These are phyloP conservation scores for Ethmia dodecea DNA, from an alignment of 2,888 invertebrate species.

Conservation along the genomic window DNA sequence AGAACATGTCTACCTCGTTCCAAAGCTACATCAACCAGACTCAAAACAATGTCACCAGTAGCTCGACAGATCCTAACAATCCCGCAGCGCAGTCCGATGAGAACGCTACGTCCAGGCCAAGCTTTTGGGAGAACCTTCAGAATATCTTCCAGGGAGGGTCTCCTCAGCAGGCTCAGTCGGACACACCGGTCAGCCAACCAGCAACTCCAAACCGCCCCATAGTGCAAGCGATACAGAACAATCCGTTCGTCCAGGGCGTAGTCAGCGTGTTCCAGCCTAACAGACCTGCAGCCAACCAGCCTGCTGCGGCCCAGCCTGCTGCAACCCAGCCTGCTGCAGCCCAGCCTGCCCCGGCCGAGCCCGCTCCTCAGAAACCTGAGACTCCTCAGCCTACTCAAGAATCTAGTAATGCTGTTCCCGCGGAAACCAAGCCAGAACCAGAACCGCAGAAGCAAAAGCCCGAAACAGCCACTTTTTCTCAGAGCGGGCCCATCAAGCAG, in stretches of 20 bases:
- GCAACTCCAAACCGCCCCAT: slow-evolving; percentile 31
- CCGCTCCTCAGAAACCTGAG: slow-evolving; percentile 7
- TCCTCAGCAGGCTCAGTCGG: slow-evolving; percentile 23
- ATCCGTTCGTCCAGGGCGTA: slow-evolving; percentile 32
- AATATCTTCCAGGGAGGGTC: background rate
- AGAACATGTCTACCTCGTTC: slow-evolving; percentile 19
- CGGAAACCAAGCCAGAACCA: slow-evolving; percentile 8
- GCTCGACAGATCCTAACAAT: slow-evolving; percentile 7
- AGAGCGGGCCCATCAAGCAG: slow-evolving; percentile 33
- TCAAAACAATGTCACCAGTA: slow-evolving; percentile 7
- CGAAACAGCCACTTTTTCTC: slow-evolving; percentile 10
- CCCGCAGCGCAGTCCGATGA: slow-evolving; percentile 4
- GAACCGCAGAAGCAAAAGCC: slow-evolving; percentile 14
- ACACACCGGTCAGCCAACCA: slow-evolving; percentile 18
- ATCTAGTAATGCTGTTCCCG: slow-evolving; percentile 21
- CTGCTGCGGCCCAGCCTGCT: slow-evolving; percentile 10
- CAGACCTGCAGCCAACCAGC: slow-evolving; percentile 13
- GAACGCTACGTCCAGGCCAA: slow-evolving; percentile 10
- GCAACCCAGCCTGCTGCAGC: slow-evolving; percentile 10
- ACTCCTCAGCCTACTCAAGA: slow-evolving; percentile 11
- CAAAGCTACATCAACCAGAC: background rate
- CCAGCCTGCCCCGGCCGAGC: slow-evolving; percentile 11
- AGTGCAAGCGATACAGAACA: slow-evolving; percentile 37
- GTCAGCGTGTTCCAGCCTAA: slow-evolving; percentile 19
- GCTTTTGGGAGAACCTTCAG: slow-evolving; percentile 18